These are phyloP conservation scores for Drosophila murphyi DNA, from an alignment of 1,140 invertebrate species.

Conservation along the genomic window DNA sequence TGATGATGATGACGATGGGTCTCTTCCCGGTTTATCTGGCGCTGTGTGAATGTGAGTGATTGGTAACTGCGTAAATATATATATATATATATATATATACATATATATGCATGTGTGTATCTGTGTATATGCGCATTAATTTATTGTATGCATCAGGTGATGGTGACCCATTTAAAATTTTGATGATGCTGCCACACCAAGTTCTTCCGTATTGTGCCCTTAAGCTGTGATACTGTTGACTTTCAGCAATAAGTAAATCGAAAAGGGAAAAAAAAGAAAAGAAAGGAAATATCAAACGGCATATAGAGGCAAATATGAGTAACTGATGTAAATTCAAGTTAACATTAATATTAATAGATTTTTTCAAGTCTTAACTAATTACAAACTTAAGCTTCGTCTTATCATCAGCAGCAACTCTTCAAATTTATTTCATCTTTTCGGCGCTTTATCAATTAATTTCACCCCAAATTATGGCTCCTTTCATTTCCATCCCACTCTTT, in stretches of 20 bases:
- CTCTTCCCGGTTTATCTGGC: neutral
- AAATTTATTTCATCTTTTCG: slow-evolving; percentile 17
- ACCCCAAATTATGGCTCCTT: neutral
- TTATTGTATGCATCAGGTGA: slow-evolving; percentile 45
- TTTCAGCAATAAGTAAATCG: no score
- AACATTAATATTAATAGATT: no score
- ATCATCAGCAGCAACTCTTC: neutral
- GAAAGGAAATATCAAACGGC: no score
- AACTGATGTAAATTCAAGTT: no score
- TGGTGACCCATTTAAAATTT: slow-evolving; percentile 49
- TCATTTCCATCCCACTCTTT: slow-evolving; percentile 1
- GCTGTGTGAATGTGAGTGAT: neutral
- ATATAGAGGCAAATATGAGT: no score
- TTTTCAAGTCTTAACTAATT: neutral
- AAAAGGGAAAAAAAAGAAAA: no score
- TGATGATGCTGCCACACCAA: slow-evolving; percentile 27
- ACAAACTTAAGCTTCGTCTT: neutral
- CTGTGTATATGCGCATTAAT: slow-evolving; percentile 30
- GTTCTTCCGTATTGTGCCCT: neutral
- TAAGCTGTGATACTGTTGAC: neutral
- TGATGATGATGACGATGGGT: slow-evolving; percentile 17
- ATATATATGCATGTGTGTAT: neutral
- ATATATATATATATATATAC: slow-evolving; percentile 1
- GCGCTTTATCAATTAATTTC: slow-evolving; percentile 31
- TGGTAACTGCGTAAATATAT: slow-evolving; percentile 17